phyloP scores from a whole-genome alignment of 64 coral and sea anemone species.

The Porites lutea region DNA sequence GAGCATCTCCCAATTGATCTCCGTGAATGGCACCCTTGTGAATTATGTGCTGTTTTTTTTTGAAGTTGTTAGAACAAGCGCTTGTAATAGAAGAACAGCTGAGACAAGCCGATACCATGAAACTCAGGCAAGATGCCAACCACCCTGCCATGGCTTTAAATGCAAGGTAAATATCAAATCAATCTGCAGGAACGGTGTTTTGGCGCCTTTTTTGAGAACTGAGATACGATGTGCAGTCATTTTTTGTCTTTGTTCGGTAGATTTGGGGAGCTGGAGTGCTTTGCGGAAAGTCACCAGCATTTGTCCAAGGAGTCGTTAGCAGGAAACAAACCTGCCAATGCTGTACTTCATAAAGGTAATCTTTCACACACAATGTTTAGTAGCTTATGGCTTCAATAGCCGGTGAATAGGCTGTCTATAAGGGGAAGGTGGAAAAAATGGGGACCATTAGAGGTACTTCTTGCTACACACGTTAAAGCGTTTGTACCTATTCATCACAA shows the following conservation, averaged over 20 bases:
- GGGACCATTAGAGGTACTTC: no score
- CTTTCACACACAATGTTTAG: no score
- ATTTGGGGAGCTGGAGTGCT: constrained; percentile 95
- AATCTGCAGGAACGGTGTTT: not conserved
- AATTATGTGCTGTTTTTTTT: not conserved
- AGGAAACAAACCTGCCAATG: constrained; percentile 98
- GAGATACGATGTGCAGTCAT: not conserved
- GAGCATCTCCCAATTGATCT: not conserved
- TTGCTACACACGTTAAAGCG: no score
- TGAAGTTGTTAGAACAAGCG: constrained; percentile 95
- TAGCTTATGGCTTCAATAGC: no score
- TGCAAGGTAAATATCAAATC: constrained; percentile 62
- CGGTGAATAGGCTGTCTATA: no score
- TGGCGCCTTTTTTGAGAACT: not conserved
- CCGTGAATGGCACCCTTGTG: not conserved
- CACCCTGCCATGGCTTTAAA: constrained; percentile 99
- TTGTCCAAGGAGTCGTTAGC: constrained; percentile 95
- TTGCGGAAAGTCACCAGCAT: constrained; percentile 99
- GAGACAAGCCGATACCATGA: constrained; percentile 73
- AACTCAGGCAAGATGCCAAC: constrained; percentile 89
- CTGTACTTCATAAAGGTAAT: constrained; percentile 98
- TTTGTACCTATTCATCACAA: no score
- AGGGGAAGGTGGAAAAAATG: no score
- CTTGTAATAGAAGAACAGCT: constrained; percentile 97
- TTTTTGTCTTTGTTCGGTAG: constrained; percentile 37